Percentiles rank a stretch among this genome's conserved stretches.
Conservation (phyloP, 1,140 invertebrate species). For the Bombus ignitus region DNA sequence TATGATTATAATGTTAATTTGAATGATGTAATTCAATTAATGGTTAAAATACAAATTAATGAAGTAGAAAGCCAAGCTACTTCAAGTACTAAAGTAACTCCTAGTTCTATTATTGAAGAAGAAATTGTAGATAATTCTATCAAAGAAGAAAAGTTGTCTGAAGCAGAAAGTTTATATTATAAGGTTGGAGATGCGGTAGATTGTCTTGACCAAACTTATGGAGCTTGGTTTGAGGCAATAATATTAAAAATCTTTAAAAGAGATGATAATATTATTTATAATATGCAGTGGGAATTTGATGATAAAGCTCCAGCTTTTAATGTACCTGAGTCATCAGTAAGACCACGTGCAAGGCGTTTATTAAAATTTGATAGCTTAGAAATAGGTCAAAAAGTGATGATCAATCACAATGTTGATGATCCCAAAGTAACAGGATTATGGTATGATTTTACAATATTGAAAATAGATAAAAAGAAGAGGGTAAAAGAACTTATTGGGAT, state of each 20-base stretch:
- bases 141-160: slow-evolving; percentile 72
- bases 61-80: slow-evolving; percentile 59
- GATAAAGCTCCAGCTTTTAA: slow-evolving; percentile 76
- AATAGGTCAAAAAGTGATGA: slow-evolving; percentile 86
- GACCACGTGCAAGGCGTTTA: slow-evolving; percentile 86
- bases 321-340: slow-evolving; percentile 84
- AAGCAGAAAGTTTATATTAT: slow-evolving; percentile 84
- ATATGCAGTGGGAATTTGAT: slow-evolving; percentile 81
- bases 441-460: slow-evolving; percentile 87
- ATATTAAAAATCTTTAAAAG: slow-evolving; percentile 81
- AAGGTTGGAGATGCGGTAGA: slow-evolving; percentile 89
- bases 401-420: slow-evolving; percentile 91
- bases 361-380: slow-evolving; percentile 85
- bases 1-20: slow-evolving; percentile 91
- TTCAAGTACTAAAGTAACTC: slow-evolving; percentile 15
- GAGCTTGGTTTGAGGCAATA: slow-evolving; percentile 87
- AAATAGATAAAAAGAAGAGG: slow-evolving; percentile 68
- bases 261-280: slow-evolving; percentile 77
- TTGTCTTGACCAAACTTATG: slow-evolving; percentile 83
- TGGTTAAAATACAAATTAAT: slow-evolving; percentile 62
- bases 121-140: slow-evolving; percentile 28
- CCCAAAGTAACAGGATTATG: slow-evolving; percentile 88
- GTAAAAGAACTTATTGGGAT: slow-evolving; percentile 72
- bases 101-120: slow-evolving; percentile 38
- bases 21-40: slow-evolving; percentile 91